phyloP scores from a whole-genome alignment of 2,113 vertebrate species.

The Amblyopsis rosae region DNA sequence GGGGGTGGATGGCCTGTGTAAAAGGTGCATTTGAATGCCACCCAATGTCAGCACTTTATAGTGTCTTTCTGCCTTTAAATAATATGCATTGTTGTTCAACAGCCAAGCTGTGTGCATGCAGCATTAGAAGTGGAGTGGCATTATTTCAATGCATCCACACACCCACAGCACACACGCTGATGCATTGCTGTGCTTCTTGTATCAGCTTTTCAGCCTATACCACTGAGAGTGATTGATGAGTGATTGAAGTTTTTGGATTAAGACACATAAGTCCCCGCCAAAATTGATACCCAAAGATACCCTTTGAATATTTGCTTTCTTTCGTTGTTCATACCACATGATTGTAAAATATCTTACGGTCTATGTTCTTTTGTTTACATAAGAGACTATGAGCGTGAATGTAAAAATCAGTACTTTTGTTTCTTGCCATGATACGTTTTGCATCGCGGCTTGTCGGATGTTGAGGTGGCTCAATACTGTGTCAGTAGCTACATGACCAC shows the following conservation, averaged over 20 bases:
- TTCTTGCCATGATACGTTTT: neutral
- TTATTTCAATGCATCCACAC: constrained; percentile 31
- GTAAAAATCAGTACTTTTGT: constrained; percentile 20
- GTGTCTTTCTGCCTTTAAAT: constrained; percentile 44
- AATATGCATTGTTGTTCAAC: constrained; percentile 34
- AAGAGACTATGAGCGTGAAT: constrained; percentile 27
- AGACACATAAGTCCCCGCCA: neutral
- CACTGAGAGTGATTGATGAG: constrained; percentile 14
- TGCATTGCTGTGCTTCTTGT: constrained; percentile 28
- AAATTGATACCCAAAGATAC: constrained; percentile 26
- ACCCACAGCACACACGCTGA: constrained; percentile 27
- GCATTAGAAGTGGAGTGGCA: constrained; percentile 55
- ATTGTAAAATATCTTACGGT: neutral
- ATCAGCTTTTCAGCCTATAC: constrained; percentile 37
- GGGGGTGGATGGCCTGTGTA: constrained; percentile 43
- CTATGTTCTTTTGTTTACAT: constrained; percentile 39
- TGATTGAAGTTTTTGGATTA: constrained; percentile 27
- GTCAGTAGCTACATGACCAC: constrained; percentile 43
- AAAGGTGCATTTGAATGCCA: constrained; percentile 61
- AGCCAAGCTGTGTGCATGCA: constrained; percentile 40
- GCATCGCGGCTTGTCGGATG: constrained; percentile 16
- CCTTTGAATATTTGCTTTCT: neutral
- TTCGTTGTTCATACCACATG: neutral
- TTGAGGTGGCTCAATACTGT: constrained; percentile 46
- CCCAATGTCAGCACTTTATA: constrained; percentile 60